These are phyloP conservation scores for Zaprionus tsacasi DNA, from an alignment of 1,140 invertebrate species.

Conservation along the genomic window DNA sequence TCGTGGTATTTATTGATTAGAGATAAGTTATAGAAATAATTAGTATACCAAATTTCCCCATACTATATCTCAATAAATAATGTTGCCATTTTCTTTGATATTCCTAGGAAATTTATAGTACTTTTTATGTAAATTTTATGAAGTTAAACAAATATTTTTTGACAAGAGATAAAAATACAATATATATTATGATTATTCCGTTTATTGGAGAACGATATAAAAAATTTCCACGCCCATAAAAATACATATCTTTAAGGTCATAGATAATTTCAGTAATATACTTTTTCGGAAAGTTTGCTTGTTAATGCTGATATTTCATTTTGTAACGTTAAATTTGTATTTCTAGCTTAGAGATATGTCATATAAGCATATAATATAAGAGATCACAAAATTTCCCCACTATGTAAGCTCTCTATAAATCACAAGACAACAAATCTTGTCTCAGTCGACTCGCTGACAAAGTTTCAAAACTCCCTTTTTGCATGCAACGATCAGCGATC, in stretches of 20 bases:
- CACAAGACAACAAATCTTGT: background rate
- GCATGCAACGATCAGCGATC: conserved; percentile 28
- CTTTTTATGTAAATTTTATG: background rate
- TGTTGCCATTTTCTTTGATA: background rate
- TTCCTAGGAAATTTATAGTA: background rate
- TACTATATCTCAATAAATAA: background rate
- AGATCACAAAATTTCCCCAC: background rate
- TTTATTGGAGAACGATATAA: no score
- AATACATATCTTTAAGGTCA: no score
- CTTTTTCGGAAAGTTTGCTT: no score
- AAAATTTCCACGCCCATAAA: no score
- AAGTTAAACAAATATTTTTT: background rate
- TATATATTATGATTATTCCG: no score
- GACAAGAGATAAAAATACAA: no score
- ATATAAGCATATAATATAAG: background rate
- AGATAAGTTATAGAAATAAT: no score
- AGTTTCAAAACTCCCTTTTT: conserved; percentile 17
- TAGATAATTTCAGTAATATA: no score
- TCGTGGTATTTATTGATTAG: no score
- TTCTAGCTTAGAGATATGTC: background rate
- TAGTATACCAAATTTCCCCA: no score
- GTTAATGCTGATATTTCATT: no score
- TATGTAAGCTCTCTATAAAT: background rate
- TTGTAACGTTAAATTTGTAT: background rate
- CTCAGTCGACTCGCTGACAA: background rate